Conservation (phyloP, 2,888 invertebrate genomes). For the Mimumesa dahlbomi region DNA sequence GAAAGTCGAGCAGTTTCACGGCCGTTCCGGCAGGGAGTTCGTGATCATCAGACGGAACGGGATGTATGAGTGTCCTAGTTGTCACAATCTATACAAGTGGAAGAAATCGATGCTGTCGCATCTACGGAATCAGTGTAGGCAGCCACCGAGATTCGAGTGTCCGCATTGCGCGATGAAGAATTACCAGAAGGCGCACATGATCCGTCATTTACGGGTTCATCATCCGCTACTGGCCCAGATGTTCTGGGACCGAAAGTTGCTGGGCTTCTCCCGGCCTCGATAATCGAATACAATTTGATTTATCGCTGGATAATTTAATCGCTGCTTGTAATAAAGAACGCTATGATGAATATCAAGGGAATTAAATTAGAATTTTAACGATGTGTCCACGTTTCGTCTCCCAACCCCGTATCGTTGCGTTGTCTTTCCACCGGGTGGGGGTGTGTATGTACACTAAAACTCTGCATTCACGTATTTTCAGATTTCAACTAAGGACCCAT, state of each 20-base stretch:
- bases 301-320: neutral
- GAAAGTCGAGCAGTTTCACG: slow-evolving; percentile 11
- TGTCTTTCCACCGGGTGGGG: no score
- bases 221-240: slow-evolving; percentile 56
- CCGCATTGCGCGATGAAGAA: slow-evolving; percentile 69
- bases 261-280: slow-evolving; percentile 36
- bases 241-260: slow-evolving; percentile 58
- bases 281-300: neutral
- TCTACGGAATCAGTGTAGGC: slow-evolving; percentile 65
- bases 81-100: slow-evolving; percentile 71
- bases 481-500: neutral
- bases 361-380: no score
- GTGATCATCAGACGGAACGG: slow-evolving; percentile 35
- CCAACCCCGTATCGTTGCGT: no score
- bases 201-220: slow-evolving; percentile 61
- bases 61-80: slow-evolving; percentile 70
- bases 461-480: neutral
- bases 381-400: no score
- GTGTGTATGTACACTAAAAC: no score
- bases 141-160: slow-evolving; percentile 67
- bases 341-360: slow-evolving; percentile 3
- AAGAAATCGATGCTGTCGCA: slow-evolving; percentile 70
- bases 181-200: slow-evolving; percentile 71
- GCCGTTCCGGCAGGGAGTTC: slow-evolving; percentile 18
- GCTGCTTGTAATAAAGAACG: slow-evolving; percentile 33